These are phyloP conservation scores for Mythimna lalbum DNA, from an alignment of 2,888 invertebrate species.

Conservation along the genomic window DNA sequence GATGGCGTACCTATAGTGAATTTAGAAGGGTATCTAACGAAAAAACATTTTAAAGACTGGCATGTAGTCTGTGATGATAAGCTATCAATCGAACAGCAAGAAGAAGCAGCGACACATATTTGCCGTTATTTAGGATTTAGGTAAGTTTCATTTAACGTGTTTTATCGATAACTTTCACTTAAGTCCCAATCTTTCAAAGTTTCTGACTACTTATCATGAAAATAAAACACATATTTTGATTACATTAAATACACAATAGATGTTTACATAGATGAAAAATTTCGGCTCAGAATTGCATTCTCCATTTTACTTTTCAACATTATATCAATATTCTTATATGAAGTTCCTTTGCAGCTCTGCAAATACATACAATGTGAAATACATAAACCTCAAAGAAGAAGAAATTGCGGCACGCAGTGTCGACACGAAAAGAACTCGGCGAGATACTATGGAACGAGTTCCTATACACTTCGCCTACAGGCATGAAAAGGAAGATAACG, in stretches of 20 bases:
- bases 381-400: slow-evolving; percentile 80
- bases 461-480: slow-evolving; percentile 80
- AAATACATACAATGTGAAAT: slow-evolving; percentile 80
- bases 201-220: background rate
- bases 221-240: too few species aligned
- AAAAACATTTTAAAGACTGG: slow-evolving; percentile 92
- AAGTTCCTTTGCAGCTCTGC: slow-evolving; percentile 75
- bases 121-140: slow-evolving; percentile 93
- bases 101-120: slow-evolving; percentile 89
- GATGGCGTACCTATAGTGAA: slow-evolving; percentile 91
- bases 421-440: slow-evolving; percentile 70
- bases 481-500: slow-evolving; percentile 64
- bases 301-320: background rate
- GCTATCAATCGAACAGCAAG: slow-evolving; percentile 81
- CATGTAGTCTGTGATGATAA: slow-evolving; percentile 91
- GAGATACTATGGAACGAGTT: slow-evolving; percentile 68
- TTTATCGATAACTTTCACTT: background rate
- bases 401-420: slow-evolving; percentile 63
- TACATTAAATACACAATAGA: background rate
- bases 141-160: slow-evolving; percentile 71
- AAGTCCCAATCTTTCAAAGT: background rate
- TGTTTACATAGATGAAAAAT: background rate
- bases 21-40: slow-evolving; percentile 92
- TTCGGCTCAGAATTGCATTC: background rate
- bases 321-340: background rate